These are phyloP conservation scores for Irena cyanogastra DNA, from an alignment of 2,113 vertebrate species.

Conservation along the genomic window DNA sequence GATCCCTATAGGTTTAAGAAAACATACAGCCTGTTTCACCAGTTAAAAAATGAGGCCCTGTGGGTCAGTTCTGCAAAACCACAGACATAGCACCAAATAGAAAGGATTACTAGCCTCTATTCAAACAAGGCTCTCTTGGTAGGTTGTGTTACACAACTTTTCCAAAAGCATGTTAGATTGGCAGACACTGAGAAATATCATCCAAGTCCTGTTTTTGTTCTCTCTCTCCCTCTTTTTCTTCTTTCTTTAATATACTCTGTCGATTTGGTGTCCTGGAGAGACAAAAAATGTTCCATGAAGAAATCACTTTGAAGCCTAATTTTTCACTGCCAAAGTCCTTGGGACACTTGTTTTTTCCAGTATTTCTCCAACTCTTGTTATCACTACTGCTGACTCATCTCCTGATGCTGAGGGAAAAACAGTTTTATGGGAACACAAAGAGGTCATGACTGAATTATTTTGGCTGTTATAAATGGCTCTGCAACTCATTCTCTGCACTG, in stretches of 20 bases:
- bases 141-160: constrained; percentile 41
- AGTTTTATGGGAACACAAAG: constrained; percentile 49
- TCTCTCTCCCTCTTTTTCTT: background rate
- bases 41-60: background rate
- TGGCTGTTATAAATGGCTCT: constrained; percentile 41
- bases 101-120: constrained; percentile 32
- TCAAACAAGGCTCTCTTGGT: background rate
- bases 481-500: background rate
- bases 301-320: constrained; percentile 64
- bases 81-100: background rate
- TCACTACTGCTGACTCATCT: constrained; percentile 73
- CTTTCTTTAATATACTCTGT: constrained; percentile 35
- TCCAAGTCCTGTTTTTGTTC: constrained; percentile 46
- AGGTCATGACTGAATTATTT: constrained; percentile 53
- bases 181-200: constrained; percentile 32
- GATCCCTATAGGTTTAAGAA: background rate
- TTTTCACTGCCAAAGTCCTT: constrained; percentile 63
- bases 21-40: background rate
- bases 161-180: constrained; percentile 59
- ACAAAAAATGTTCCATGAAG: constrained; percentile 63
- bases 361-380: constrained; percentile 56
- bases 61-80: constrained; percentile 10
- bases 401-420: constrained; percentile 50
- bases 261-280: constrained; percentile 53
- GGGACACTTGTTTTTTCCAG: constrained; percentile 64